Conservation (phyloP, 2,113 vertebrate species). For the Lepisosteus osseus region DNA sequence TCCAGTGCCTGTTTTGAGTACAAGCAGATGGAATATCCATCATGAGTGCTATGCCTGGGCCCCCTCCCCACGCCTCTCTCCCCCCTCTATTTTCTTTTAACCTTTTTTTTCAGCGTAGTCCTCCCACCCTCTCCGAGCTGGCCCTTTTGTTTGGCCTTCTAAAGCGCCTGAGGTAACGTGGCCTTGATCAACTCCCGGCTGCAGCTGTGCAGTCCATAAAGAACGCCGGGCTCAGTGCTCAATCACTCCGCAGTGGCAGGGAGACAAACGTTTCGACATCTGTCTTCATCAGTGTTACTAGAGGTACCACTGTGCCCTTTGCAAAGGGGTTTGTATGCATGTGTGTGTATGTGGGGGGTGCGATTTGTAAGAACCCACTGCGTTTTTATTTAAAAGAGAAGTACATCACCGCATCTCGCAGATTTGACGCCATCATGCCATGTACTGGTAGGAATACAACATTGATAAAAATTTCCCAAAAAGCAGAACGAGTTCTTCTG, state of each 20-base stretch:
- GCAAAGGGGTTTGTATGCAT: too few species aligned
- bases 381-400: too few species aligned
- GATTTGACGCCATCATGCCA: too few species aligned
- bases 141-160: conserved; percentile 53
- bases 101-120: conserved; percentile 27
- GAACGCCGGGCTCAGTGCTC: neutral
- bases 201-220: conserved; percentile 59
- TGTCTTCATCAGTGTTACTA: conserved; percentile 46
- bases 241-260: too few species aligned
- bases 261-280: too few species aligned
- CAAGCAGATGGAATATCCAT: conserved; percentile 72
- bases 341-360: too few species aligned
- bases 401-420: too few species aligned
- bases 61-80: conserved; percentile 38
- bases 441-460: too few species aligned
- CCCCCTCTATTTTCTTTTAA: conserved; percentile 35
- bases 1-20: conserved; percentile 44
- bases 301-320: too few species aligned
- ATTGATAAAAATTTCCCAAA: too few species aligned
- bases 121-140: conserved; percentile 30
- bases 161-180: conserved; percentile 54
- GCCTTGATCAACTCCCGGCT: conserved; percentile 50
- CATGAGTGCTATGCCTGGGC: conserved; percentile 31
- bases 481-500: too few species aligned
- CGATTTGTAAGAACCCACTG: too few species aligned